A percentile compares a stretch with the other conserved stretches of the same genome.
phyloP scores from a whole-genome alignment of 2,113 vertebrate species.

The Bombycilla garrulus region DNA sequence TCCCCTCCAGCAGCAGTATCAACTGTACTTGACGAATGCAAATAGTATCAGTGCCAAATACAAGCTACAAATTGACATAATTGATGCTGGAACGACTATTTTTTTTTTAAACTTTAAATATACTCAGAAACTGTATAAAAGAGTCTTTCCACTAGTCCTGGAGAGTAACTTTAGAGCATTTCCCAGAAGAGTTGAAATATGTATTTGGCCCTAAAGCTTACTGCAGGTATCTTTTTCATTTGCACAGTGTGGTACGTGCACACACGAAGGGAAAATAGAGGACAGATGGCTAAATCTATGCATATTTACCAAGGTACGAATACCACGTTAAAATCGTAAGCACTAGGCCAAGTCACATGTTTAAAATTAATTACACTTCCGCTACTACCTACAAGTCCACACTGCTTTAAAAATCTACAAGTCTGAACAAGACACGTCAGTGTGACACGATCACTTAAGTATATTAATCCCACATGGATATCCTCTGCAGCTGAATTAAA shows the following conservation, averaged over 20 bases:
- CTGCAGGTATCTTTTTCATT: background rate
- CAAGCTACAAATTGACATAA: background rate
- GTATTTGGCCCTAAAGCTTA: background rate
- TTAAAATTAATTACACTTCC: constrained; percentile 45
- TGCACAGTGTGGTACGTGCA: background rate
- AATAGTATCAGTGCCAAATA: background rate
- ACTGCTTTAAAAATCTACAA: constrained; percentile 43
- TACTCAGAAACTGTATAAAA: background rate
- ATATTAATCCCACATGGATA: constrained; percentile 30
- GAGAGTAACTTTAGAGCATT: background rate
- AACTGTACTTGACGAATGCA: background rate
- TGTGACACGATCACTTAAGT: background rate
- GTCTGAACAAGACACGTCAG: constrained; percentile 48
- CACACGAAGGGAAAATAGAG: background rate
- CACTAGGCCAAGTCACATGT: constrained; percentile 5
- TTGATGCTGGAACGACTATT: background rate
- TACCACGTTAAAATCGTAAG: background rate
- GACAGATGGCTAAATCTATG: constrained; percentile 27
- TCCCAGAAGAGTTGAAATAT: background rate
- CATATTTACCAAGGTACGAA: background rate
- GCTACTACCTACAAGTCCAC: constrained; percentile 25
- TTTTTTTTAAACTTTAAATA: background rate
- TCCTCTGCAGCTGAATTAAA: constrained; percentile 8
- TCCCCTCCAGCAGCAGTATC: background rate
- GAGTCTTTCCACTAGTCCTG: background rate